These are phyloP conservation scores for Busseola fusca DNA, from an alignment of 2,888 invertebrate genomes.

Conservation along the genomic window DNA sequence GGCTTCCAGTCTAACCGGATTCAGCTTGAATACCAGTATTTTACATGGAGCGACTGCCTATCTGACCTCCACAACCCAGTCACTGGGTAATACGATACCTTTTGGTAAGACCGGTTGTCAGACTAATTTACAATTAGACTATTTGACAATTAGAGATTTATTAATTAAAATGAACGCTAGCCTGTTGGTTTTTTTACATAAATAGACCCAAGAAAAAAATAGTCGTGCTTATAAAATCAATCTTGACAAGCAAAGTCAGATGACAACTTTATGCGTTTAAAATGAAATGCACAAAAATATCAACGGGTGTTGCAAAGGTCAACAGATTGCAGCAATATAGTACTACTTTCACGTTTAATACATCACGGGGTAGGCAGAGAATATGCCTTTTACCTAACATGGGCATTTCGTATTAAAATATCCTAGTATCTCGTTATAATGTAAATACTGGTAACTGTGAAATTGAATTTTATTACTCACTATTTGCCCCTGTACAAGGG, in stretches of 20 bases:
- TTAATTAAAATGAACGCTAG: not conserved
- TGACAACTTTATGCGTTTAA: not conserved
- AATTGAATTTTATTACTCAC: not conserved
- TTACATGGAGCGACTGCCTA: too few species aligned
- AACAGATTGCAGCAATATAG: conserved; percentile 29
- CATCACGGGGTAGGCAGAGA: conserved; percentile 16
- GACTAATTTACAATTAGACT: too few species aligned
- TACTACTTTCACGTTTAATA: conserved; percentile 47
- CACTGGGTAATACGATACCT: not conserved
- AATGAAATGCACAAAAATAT: conserved; percentile 45
- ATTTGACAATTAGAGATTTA: not conserved
- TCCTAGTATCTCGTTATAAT: not conserved
- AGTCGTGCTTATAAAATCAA: not conserved
- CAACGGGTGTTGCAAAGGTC: conserved; percentile 56
- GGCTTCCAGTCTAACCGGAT: not conserved
- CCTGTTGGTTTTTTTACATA: not conserved
- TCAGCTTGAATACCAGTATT: not conserved
- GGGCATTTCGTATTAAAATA: conserved; percentile 26
- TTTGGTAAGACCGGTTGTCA: not conserved
- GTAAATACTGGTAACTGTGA: conserved; percentile 1
- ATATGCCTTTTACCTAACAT: conserved; percentile 17
- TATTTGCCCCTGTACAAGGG: not conserved
- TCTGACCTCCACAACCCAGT: not conserved
- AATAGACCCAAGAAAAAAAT: not conserved
- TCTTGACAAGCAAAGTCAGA: conserved; percentile 13